These are phyloP conservation scores for Heloderma charlesbogerti DNA, from an alignment of 2,113 vertebrate genomes.

Conservation along the genomic window DNA sequence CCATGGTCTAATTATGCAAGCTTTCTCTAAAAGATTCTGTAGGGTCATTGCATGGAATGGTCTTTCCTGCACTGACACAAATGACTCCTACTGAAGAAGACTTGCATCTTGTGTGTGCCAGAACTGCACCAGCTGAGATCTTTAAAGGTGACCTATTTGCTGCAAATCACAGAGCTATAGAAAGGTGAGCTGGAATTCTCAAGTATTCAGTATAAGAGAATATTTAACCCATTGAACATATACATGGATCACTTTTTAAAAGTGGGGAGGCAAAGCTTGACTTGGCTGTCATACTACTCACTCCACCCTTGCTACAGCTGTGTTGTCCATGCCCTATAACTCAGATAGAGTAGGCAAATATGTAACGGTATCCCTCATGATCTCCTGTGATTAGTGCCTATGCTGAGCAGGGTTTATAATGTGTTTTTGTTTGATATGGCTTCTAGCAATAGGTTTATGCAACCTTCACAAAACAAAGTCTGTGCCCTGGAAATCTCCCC, in stretches of 20 bases:
- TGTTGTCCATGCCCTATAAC: background rate
- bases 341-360: background rate
- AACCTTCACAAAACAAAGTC: background rate
- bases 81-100: background rate
- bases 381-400: background rate
- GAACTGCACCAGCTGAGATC: background rate
- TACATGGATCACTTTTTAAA: background rate
- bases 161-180: background rate
- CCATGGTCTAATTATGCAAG: background rate
- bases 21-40: background rate
- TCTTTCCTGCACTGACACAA: background rate
- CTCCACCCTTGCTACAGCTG: background rate
- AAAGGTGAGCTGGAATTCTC: background rate
- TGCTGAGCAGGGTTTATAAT: background rate
- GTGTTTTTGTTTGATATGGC: background rate
- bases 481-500: no score
- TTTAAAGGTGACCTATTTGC: background rate
- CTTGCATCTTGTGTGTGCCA: background rate
- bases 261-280: background rate
- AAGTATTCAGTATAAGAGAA: background rate
- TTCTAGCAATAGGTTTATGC: background rate
- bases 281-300: no score
- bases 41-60: background rate
- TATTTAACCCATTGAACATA: conserved; percentile 1
- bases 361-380: background rate